A percentile compares a stretch with the other conserved stretches of the same genome.
These are phyloP conservation scores for Drosophila nigricruria DNA, from an alignment of 2,888 invertebrate species.

Conservation along the genomic window DNA sequence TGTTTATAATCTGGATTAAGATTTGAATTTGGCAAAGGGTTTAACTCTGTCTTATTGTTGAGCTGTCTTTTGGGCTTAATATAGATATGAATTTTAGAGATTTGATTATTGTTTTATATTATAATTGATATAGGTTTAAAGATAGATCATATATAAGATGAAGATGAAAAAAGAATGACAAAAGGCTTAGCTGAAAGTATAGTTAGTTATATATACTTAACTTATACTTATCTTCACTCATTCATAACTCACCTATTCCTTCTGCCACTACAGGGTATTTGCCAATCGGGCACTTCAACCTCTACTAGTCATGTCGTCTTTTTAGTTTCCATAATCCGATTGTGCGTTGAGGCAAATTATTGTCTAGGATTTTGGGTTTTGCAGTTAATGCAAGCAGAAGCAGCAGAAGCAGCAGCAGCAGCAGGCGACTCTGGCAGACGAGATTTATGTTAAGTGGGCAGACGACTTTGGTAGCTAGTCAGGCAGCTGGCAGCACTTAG, in stretches of 20 bases:
- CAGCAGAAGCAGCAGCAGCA: slow-evolving; percentile 19
- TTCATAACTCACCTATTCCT: neutral
- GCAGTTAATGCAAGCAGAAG: slow-evolving; percentile 52
- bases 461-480: slow-evolving; percentile 26
- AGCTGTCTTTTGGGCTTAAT: too few species aligned
- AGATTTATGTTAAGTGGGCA: slow-evolving; percentile 72
- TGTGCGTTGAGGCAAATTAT: slow-evolving; percentile 65
- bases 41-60: too few species aligned
- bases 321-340: slow-evolving; percentile 48
- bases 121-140: neutral
- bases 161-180: neutral
- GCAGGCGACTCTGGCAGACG: slow-evolving; percentile 19
- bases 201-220: neutral
- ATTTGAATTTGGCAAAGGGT: neutral
- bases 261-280: neutral
- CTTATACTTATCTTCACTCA: neutral
- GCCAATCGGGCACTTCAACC: too few species aligned
- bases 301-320: neutral
- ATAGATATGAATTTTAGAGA: too few species aligned
- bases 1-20: neutral
- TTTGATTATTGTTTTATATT: too few species aligned
- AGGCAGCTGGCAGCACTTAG: slow-evolving; percentile 5
- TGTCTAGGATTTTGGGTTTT: slow-evolving; percentile 41
- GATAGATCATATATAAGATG: neutral
- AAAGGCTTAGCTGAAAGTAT: neutral